Percentiles rank a stretch among this genome's conserved stretches.
These are phyloP conservation scores for Apogon hyalosoma DNA, from an alignment of 2,797 vertebrate genomes.

Conservation along the genomic window DNA sequence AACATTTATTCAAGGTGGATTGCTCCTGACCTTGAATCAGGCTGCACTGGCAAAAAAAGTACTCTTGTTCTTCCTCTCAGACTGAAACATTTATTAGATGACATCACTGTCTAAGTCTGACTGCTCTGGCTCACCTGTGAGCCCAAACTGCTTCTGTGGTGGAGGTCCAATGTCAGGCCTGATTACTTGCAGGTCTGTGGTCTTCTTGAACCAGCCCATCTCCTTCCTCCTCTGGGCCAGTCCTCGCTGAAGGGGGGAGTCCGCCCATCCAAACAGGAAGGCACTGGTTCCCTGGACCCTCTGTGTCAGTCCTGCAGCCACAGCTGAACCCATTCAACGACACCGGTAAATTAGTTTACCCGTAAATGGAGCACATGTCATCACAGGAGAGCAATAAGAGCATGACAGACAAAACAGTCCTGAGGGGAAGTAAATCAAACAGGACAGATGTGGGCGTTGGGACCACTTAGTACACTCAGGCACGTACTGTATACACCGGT, in stretches of 20 bases:
- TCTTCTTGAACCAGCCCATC: slow-evolving; percentile 84
- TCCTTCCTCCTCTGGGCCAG: slow-evolving; percentile 85
- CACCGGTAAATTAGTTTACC: slow-evolving; percentile 15
- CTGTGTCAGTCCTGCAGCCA: slow-evolving; percentile 77
- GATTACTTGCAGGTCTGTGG: slow-evolving; percentile 58
- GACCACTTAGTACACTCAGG: slow-evolving; percentile 19
- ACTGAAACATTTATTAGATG: too few species aligned
- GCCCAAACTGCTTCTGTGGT: slow-evolving; percentile 72
- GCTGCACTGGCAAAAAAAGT: too few species aligned
- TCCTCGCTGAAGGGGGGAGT: slow-evolving; percentile 76
- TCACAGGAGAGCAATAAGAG: slow-evolving; percentile 10
- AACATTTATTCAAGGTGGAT: too few species aligned
- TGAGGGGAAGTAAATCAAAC: slow-evolving; percentile 24
- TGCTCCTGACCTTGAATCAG: too few species aligned
- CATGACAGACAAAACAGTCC: slow-evolving; percentile 46
- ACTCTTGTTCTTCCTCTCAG: too few species aligned
- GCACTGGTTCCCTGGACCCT: slow-evolving; percentile 74
- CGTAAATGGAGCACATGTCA: neutral
- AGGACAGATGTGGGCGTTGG: slow-evolving; percentile 16
- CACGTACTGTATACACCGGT: slow-evolving; percentile 8
- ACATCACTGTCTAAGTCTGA: neutral
- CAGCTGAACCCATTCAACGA: slow-evolving; percentile 58
- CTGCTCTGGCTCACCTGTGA: slow-evolving; percentile 80
- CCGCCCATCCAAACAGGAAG: slow-evolving; percentile 87
- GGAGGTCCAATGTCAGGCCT: slow-evolving; percentile 76